Base-by-base conservation (phyloP, 2,888 invertebrate genomes). In the Acanthosoma haemorrhoidale region DNA sequence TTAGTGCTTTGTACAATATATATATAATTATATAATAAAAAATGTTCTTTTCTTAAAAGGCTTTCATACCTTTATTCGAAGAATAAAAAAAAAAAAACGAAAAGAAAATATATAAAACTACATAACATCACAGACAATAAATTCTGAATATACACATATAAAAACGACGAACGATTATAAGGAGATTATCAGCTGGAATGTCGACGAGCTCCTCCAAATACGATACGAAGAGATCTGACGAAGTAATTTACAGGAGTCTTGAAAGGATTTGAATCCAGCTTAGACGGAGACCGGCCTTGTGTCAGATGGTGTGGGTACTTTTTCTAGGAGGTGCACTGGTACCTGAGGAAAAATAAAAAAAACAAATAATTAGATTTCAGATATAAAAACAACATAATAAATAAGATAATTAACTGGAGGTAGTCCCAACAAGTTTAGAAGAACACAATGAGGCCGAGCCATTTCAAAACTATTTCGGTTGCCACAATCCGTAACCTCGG, bases 261-360 rank as follows among this genome's bases (percentile, higher is more conserved):
- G 18, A 4, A 34, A 21, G 15, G 1, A 15, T 39, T 64, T 18
- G 34, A 29, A 21, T 9, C 4, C n/a, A 16, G 25, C 36, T 60
- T 78, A 80, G 74, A 79, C 79, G 68, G 79, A 78, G 60, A 80
- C 78, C 61, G 79, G 79, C 77, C 84, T 82, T 81, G 86, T 84
- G 79, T 86, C 86, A 70, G 83, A 83, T 76, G 85, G 84, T 77
- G 75, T 72, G 9, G 70, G 67, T 5, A 86, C 82, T 79, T 86
- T 86, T 78, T 86, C 86, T 76, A 73, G 57, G 60, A 75, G 72
- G 74, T 75, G 75, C 25, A 69, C 63, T 4, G 85, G 83, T 75
- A 83, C 84, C 86, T 87, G 86, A 78, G 86, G 86, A 82, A 84
- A 66, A 71, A 59, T 43, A 70, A 66, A 67, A 3, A 15, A n/a